Evolutionary conservation across 1,140 invertebrate genomes (phyloP), one percentile per base, ranked within the genome.

Genomic region (Mamestra configurata): DNA sequence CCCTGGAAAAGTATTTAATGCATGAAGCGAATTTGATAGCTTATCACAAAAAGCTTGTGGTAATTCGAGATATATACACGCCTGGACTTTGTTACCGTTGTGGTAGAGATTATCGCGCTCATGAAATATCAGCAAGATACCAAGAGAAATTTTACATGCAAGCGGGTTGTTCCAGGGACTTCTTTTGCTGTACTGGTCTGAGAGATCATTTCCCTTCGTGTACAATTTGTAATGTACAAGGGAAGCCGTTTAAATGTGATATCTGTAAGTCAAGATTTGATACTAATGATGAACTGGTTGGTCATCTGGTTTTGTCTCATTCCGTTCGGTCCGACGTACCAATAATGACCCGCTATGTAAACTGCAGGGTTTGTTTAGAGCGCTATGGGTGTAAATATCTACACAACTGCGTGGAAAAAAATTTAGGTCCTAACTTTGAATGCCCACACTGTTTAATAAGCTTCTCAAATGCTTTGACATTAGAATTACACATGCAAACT

Each of bases 1-100:
- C n/a, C 0, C 13, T 80, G 11, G 79, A 72, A 27, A 37, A 31
- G 51, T 4, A 24, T 70, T 0, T 37, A 37, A 10, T 53, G 73
- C 1, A 84, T 11, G 84, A 86, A 31, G 80, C 55, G 10, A 80
- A 78, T 20, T 59, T 88, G 7, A 66, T 82, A 43, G 80, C 49
- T 27, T 66, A 18, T 11, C 27, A 61, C 1, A 11, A 18, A 5
- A 27, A 5, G 11, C 53, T 24, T 3, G 35, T 0, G 8, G 46
- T 53, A 20, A 46, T 80, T 4, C 7, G 61, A 11, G 43, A 46
- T 11, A 22, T 70, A 27, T 8, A 3, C 8, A 43, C 64, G 0
- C 53, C 77, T 10, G 64, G 43, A 0, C 51, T 72, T 0, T 83
- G 82, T n/a, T 68, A 40, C 46, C 57, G 18, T 8, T 83, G 82